Evolutionary conservation across 2,113 vertebrate species (phyloP).

Genomic region (Enhydra lutris): DNA sequence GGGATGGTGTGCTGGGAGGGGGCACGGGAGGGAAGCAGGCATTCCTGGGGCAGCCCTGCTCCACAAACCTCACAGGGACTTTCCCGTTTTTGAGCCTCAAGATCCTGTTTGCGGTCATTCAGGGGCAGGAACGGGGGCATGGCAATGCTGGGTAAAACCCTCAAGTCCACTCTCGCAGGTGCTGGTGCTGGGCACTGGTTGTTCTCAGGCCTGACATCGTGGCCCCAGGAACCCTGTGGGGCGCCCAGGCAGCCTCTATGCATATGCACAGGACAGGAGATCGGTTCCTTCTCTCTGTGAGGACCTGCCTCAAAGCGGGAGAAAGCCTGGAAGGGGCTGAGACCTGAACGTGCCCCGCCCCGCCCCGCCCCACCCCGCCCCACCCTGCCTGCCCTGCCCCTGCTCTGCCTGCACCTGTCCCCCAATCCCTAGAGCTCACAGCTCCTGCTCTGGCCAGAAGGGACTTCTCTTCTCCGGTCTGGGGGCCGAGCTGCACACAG

Average conservation of each 20-base stretch:
- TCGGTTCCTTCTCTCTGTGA: accelerated
- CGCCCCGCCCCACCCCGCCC: too few species aligned
- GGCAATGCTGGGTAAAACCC: neutral
- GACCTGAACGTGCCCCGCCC: neutral
- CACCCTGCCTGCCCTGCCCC: neutral
- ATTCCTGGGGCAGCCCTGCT: accelerated
- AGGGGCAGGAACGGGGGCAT: neutral
- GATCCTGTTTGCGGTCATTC: too few species aligned
- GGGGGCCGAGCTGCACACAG: neutral
- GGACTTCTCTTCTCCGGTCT: accelerated
- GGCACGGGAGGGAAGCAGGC: accelerated
- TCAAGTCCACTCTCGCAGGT: neutral
- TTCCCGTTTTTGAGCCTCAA: neutral
- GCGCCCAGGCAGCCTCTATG: neutral
- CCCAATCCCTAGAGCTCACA: accelerated
- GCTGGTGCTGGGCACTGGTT: accelerated
- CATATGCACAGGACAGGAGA: neutral
- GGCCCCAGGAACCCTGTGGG: accelerated
- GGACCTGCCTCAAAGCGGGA: neutral
- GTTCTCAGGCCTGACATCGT: accelerated
- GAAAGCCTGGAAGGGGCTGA: neutral
- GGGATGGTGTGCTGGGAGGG: accelerated
- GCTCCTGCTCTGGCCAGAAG: neutral
- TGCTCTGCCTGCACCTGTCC: neutral
- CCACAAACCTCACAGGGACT: accelerated